Evolutionary conservation across 2,797 vertebrate genomes (phyloP).

Genomic region (Natrix natrix): DNA sequence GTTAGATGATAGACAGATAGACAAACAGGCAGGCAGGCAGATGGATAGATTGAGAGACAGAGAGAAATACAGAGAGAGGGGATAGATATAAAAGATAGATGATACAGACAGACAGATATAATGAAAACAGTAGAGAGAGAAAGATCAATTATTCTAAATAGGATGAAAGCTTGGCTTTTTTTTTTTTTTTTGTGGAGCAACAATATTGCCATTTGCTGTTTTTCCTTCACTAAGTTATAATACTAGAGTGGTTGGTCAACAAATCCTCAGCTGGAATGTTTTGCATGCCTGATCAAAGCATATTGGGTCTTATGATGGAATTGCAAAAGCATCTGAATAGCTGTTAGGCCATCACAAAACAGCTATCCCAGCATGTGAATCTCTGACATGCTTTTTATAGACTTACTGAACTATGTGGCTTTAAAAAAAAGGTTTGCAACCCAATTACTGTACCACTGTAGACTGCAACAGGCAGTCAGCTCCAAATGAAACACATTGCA

Average conservation of each 20-base stretch:
- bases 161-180: not conserved
- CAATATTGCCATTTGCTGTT: not conserved
- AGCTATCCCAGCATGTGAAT: constrained; percentile 4
- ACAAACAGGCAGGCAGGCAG: not conserved
- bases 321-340: constrained; percentile 56
- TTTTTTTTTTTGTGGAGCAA: constrained; percentile 3
- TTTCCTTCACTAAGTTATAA: not conserved
- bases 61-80: too few relatives aligned
- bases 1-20: too few relatives aligned
- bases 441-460: constrained; percentile 14
- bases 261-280: constrained; percentile 55
- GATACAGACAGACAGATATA: not conserved
- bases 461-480: constrained; percentile 36
- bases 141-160: not conserved
- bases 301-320: constrained; percentile 52
- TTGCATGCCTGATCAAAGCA: constrained; percentile 60
- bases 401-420: constrained; percentile 31
- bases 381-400: constrained; percentile 44
- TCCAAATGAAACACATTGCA: constrained; percentile 29
- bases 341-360: constrained; percentile 55
- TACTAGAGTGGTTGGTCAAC: constrained; percentile 40
- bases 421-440: constrained; percentile 32
- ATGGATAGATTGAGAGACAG: not conserved
- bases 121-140: not conserved
- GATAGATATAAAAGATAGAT: not conserved